A percentile compares a stretch with the other conserved stretches of the same genome.
phyloP scores from a whole-genome alignment of 2,113 vertebrate species.

The Hippocampus barbouri region DNA sequence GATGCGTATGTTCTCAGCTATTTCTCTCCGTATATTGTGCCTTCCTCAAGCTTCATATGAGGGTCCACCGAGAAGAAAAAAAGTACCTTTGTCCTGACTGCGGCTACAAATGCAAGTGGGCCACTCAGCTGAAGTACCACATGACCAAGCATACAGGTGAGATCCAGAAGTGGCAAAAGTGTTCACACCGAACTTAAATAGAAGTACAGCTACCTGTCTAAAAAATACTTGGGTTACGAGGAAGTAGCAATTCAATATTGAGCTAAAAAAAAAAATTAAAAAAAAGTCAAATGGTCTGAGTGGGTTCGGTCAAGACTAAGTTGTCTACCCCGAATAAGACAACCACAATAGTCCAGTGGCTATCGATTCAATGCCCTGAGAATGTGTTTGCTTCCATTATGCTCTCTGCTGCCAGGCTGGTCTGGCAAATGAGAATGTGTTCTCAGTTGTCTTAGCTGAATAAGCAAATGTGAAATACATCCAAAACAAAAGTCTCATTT shows the following conservation, averaged over 20 bases:
- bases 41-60: constrained; percentile 86
- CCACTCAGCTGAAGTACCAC: constrained; percentile 97
- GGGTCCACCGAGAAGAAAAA: constrained; percentile 91
- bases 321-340: too few relatives aligned
- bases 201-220: not conserved
- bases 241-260: not conserved
- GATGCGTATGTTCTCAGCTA: not conserved
- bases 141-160: constrained; percentile 97
- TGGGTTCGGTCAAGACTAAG: too few relatives aligned
- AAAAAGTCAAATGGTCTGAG: too few relatives aligned
- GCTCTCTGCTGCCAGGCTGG: too few relatives aligned
- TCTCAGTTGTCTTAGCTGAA: too few relatives aligned
- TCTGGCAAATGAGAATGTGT: too few relatives aligned
- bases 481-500: not conserved
- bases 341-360: too few relatives aligned
- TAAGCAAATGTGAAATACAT: too few relatives aligned
- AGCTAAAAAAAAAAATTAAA: not conserved
- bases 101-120: constrained; percentile 99
- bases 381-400: too few relatives aligned
- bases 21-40: not conserved
- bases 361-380: too few relatives aligned
- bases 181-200: too few relatives aligned
- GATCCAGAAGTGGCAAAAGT: not conserved
- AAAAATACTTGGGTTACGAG: not conserved
- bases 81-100: constrained; percentile 96